These are phyloP conservation scores for Pyralis farinalis DNA, from an alignment of 2,888 invertebrate species.

Conservation along the genomic window DNA sequence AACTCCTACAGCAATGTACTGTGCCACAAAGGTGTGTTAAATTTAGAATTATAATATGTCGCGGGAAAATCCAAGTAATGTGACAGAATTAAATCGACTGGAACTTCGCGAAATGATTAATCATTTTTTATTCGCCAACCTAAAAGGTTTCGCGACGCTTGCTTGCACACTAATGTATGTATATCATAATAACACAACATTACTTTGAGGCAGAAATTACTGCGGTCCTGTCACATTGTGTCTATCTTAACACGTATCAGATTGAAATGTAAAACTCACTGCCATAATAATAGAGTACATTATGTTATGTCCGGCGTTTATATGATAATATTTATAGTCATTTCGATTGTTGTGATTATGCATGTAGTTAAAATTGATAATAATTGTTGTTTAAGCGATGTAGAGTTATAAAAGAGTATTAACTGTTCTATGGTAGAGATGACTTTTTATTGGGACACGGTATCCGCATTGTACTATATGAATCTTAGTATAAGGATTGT, in stretches of 20 bases:
- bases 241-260: neutral
- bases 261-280: neutral
- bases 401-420: too few species aligned
- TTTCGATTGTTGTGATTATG: neutral
- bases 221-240: neutral
- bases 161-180: slow-evolving; percentile 7
- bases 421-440: too few species aligned
- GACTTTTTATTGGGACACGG: too few species aligned
- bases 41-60: too few species aligned
- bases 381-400: too few species aligned
- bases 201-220: neutral
- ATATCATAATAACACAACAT: slow-evolving; percentile 6
- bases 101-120: neutral
- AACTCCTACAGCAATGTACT: too few species aligned
- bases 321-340: neutral
- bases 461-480: too few species aligned
- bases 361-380: neutral
- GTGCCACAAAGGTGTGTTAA: too few species aligned
- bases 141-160: slow-evolving; percentile 9
- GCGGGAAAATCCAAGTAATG: too few species aligned
- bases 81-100: neutral
- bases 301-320: neutral
- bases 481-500: too few species aligned
- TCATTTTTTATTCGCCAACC: neutral
- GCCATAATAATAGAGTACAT: neutral